Evolutionary conservation across 2,888 invertebrate species (phyloP), one percentile per base, ranked within the genome.

Genomic region (Cetonia aurata): DNA sequence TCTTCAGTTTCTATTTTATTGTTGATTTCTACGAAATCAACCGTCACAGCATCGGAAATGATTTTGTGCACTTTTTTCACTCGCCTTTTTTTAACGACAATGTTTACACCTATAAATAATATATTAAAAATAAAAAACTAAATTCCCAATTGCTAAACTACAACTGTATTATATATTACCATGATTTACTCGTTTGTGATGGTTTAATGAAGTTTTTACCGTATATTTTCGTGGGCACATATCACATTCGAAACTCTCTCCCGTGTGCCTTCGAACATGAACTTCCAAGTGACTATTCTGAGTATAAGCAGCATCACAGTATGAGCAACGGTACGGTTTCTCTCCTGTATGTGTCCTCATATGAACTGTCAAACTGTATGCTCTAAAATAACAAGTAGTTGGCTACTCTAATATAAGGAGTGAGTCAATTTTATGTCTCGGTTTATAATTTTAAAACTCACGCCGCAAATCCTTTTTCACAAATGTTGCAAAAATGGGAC

Each of bases 271-370:
- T 4, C 88, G 81, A 10, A 88, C 85, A 74, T 89, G 88, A 0
- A 88, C 87, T 75, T 88, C 88, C 41, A 89, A 79, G 77, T 89
- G 88, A 73, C 88, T 88, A 48, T 88, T 86, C 79, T 89, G 89
- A 1, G 88, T 86, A 75, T 89, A 89, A 15, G 86, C 86, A 67
- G 88, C 87, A 15, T 86, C 85, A 74, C 89, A 89, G 77, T 88
- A 87, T 10, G 87, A 86, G 75, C 89, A 89, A 73, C 86, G 84
- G 77, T 88, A 88, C 0, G 88, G 88, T 75, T 85, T 85, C 76
- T 86, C 86, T 0, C 88, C 88, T 0, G 89, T 88, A 74, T 89
- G 89, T 0, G 88, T 88, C 53, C 88, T 89, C 87, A 87, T 88
- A 73, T 89, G 89, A 15, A 89, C 88, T 6, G 87, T 86, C 25